Evolutionary conservation across 2,888 invertebrate genomes (phyloP).

Genomic region (Stenoptilia bipunctidactyla): DNA sequence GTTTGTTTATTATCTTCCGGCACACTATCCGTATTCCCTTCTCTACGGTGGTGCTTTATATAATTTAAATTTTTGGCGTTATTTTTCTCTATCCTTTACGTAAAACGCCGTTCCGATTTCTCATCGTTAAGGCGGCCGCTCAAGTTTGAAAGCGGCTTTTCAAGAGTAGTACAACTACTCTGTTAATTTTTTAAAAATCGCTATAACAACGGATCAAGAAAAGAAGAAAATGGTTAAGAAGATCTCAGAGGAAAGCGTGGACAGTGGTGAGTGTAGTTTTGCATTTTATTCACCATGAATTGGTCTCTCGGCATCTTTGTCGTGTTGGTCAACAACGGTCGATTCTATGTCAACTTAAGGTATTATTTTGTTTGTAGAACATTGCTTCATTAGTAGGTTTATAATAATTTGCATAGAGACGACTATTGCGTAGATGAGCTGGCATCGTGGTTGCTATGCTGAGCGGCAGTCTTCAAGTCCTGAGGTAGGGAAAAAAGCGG

Average conservation of each 20-base stretch:
- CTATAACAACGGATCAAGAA: conserved; percentile 53
- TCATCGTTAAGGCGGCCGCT: conserved; percentile 65
- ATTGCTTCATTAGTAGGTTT: conserved; percentile 16
- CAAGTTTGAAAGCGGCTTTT: conserved; percentile 70
- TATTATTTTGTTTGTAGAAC: conserved; percentile 8
- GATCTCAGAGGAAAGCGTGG: conserved; percentile 70
- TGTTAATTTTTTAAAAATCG: conserved; percentile 45
- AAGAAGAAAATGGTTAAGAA: conserved; percentile 66
- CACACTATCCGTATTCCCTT: conserved; percentile 60
- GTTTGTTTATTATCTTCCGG: conserved; percentile 66
- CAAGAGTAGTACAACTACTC: conserved; percentile 65
- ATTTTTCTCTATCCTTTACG: conserved; percentile 39
- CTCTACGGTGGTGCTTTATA: conserved; percentile 61
- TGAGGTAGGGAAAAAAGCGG: too few relatives aligned
- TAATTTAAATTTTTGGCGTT: conserved; percentile 36
- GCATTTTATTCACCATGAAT: too few relatives aligned
- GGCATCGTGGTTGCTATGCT: conserved; percentile 14
- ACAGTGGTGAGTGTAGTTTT: conserved; percentile 68
- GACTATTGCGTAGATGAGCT: conserved; percentile 26
- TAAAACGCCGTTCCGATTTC: conserved; percentile 63
- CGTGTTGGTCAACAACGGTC: too few relatives aligned
- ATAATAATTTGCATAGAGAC: too few relatives aligned
- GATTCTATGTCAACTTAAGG: too few relatives aligned
- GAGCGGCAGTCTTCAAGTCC: too few relatives aligned
- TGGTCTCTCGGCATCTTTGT: too few relatives aligned